Evolutionary conservation across 2,113 vertebrate genomes (phyloP).

Genomic region (Pomatostomus ruficeps): DNA sequence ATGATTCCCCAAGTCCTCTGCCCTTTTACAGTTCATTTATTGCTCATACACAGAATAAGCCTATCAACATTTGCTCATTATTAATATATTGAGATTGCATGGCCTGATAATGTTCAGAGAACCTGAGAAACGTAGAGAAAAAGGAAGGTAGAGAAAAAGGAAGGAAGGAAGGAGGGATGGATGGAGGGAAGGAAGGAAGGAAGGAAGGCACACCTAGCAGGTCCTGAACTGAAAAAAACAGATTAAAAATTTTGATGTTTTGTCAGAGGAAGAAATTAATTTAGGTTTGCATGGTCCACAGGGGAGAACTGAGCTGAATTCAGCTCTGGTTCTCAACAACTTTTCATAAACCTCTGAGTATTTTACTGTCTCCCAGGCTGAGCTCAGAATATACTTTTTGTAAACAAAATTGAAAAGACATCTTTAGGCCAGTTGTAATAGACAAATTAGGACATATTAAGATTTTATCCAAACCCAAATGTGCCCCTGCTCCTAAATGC

Average conservation of each 20-base stretch:
- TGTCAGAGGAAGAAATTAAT: background rate
- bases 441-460: background rate
- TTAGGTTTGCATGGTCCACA: background rate
- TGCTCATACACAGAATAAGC: background rate
- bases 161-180: background rate
- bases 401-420: background rate
- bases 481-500: background rate
- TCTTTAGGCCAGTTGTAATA: background rate
- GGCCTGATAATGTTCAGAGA: background rate
- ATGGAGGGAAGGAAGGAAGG: background rate
- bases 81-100: background rate
- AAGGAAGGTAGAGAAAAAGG: no score
- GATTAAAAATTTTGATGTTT: background rate
- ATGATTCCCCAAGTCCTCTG: background rate
- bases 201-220: background rate
- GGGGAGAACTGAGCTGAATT: background rate
- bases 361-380: background rate
- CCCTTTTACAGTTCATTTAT: background rate
- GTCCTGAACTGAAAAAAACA: background rate
- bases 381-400: background rate
- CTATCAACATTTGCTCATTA: background rate
- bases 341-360: background rate
- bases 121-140: background rate
- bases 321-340: background rate
- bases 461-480: background rate